Conservation (phyloP, 2,797 vertebrate species). For the Masticophis lateralis region DNA sequence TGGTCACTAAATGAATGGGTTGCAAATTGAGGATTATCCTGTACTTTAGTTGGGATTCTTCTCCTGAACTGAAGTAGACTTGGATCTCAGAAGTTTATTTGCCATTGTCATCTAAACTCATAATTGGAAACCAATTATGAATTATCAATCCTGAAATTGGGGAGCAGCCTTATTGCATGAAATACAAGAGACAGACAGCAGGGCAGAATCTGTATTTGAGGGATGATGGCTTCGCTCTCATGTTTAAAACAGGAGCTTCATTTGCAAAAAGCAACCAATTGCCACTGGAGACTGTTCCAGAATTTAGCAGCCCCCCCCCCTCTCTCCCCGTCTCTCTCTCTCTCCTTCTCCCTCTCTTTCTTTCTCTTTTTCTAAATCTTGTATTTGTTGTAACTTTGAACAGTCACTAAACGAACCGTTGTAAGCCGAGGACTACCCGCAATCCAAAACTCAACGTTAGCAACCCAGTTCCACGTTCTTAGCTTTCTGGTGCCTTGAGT, state of each 20-base stretch:
- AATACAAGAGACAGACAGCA: neutral
- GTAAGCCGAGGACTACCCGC: neutral
- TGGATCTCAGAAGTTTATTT: neutral
- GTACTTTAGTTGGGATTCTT: no score
- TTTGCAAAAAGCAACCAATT: neutral
- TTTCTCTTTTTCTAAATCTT: neutral
- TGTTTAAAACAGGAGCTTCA: neutral
- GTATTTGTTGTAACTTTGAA: neutral
- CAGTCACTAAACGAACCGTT: neutral
- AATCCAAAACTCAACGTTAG: neutral
- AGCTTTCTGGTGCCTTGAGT: neutral
- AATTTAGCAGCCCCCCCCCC: neutral
- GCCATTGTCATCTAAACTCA: neutral
- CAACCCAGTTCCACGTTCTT: neutral
- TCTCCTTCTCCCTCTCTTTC: fast-evolving
- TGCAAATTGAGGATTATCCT: no score
- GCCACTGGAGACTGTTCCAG: neutral
- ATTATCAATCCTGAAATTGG: neutral
- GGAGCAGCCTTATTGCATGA: no score
- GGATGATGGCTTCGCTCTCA: neutral
- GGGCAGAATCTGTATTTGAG: neutral
- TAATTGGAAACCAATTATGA: neutral
- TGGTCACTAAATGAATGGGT: no score
- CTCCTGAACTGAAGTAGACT: neutral
- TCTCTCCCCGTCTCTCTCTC: no score